Conservation (phyloP, 1,140 invertebrate species). For the Coptotermes formosanus region DNA sequence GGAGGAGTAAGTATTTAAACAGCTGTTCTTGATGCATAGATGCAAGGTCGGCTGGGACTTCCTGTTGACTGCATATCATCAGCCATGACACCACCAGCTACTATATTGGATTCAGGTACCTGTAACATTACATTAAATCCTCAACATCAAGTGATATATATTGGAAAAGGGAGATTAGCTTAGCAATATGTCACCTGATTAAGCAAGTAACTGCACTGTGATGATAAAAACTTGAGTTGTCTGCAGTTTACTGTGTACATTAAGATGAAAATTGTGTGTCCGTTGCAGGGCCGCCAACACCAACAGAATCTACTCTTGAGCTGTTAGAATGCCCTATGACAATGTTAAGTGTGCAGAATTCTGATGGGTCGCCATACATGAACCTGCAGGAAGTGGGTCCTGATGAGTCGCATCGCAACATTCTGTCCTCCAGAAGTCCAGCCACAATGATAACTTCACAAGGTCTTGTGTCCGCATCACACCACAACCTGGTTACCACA, state of each 20-base stretch:
- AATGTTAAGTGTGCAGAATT: conserved; percentile 24
- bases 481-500: neutral
- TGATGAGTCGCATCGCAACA: neutral
- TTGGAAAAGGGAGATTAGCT: no score
- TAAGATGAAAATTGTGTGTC: neutral
- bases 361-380: conserved; percentile 26
- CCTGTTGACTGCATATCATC: conserved; percentile 27
- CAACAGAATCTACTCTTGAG: conserved; percentile 29
- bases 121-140: neutral
- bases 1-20: no score
- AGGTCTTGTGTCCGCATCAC: no score
- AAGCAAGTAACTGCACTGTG: no score
- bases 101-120: conserved; percentile 40
- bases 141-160: no score
- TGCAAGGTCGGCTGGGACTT: neutral
- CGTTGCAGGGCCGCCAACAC: conserved; percentile 30
- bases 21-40: neutral
- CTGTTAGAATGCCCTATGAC: conserved; percentile 30
- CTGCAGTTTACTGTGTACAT: no score
- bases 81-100: conserved; percentile 44
- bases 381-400: conserved; percentile 4
- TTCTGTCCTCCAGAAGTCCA: neutral
- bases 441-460: no score
- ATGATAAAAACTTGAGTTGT: no score
- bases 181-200: no score